phyloP scores from a whole-genome alignment of 2,888 invertebrate genomes.

The Chymomyza procnemis region DNA sequence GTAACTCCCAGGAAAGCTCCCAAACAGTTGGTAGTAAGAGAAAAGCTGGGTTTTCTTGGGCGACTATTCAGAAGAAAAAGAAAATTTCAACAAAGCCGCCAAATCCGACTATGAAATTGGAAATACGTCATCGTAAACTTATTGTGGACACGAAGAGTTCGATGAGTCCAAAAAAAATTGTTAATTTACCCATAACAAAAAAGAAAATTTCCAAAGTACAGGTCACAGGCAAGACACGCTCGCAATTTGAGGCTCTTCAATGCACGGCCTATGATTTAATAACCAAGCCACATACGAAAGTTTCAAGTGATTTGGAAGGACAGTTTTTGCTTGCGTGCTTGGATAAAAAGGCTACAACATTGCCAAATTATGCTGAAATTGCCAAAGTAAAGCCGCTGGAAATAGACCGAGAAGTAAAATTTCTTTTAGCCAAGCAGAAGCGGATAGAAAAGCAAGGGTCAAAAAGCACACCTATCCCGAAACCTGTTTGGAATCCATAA shows the following conservation, averaged over 20 bases:
- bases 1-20: constrained; percentile 4
- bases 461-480: background rate
- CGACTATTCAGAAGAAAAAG: constrained; percentile 41
- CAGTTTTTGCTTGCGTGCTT: constrained; percentile 49
- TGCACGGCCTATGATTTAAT: constrained; percentile 71
- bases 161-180: constrained; percentile 42
- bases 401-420: constrained; percentile 42
- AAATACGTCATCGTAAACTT: constrained; percentile 59
- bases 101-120: constrained; percentile 45
- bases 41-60: constrained; percentile 35
- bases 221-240: constrained; percentile 53
- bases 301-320: constrained; percentile 15
- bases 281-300: constrained; percentile 50
- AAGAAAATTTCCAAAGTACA: constrained; percentile 29
- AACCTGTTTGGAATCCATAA: background rate
- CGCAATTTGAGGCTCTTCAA: constrained; percentile 49
- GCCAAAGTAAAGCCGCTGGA: constrained; percentile 23
- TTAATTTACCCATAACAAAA: background rate
- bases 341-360: constrained; percentile 35
- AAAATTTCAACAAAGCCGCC: constrained; percentile 46
- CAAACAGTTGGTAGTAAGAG: background rate
- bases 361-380: constrained; percentile 48
- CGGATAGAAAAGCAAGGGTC: constrained; percentile 28
- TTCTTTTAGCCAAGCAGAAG: constrained; percentile 38
- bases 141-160: constrained; percentile 58